Conservation (phyloP, 2,113 vertebrate genomes). For the Mohoua ochrocephala region DNA sequence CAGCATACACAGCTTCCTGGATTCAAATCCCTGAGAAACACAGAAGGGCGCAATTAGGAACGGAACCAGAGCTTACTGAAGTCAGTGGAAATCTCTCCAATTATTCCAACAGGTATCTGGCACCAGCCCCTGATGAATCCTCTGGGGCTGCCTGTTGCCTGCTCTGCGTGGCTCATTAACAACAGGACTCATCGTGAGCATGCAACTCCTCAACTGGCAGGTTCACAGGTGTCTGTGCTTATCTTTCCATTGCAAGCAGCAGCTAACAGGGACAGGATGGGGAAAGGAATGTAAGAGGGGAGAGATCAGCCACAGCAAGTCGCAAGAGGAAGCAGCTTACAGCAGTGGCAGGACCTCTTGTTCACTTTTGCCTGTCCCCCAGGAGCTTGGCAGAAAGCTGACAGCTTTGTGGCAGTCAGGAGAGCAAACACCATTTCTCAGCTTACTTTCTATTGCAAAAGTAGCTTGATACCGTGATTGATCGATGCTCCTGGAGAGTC, state of each 20-base stretch:
- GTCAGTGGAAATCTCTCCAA: not conserved
- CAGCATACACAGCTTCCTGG: not conserved
- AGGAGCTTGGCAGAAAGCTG: not conserved
- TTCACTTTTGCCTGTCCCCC: not conserved
- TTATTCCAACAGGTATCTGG: slow-evolving; percentile 9
- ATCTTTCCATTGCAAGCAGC: not conserved
- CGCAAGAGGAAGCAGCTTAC: not conserved
- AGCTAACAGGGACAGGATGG: not conserved
- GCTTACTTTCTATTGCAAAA: not conserved
- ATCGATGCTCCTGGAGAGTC: not conserved
- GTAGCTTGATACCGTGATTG: not conserved
- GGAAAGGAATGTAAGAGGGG: not conserved
- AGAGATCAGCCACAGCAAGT: not conserved
- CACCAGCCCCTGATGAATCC: not conserved
- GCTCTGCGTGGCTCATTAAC: not conserved
- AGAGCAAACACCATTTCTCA: not conserved
- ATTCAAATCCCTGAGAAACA: not conserved
- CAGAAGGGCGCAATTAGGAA: not conserved
- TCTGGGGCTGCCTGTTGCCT: not conserved
- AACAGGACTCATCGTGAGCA: not conserved
- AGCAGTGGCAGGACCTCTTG: not conserved
- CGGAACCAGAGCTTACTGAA: not conserved
- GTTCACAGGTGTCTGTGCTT: not conserved
- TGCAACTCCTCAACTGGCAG: not conserved
- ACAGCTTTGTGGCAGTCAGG: not conserved